phyloP scores from a whole-genome alignment of 2,113 vertebrate genomes.

The Leucosticte australis region DNA sequence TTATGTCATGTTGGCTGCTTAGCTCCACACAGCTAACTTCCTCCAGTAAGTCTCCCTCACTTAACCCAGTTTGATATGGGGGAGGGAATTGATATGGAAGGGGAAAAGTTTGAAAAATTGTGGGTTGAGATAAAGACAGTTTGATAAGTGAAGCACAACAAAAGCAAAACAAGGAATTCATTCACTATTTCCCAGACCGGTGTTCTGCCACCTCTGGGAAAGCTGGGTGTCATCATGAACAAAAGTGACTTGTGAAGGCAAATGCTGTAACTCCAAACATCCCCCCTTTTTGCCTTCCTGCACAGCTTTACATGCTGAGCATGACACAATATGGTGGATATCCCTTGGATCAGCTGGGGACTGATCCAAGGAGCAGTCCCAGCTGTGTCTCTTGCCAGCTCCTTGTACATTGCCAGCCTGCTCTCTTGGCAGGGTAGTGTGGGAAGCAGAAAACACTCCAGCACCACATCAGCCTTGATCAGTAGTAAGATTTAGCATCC shows the following conservation, averaged over 20 bases:
- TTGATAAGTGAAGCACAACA: not conserved
- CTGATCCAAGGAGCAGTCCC: not conserved
- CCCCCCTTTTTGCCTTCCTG: not conserved
- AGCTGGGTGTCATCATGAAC: rapidly evolving
- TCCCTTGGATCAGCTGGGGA: not conserved
- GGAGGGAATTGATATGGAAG: not conserved
- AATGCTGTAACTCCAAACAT: rapidly evolving
- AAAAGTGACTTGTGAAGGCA: not conserved
- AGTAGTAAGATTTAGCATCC: not conserved
- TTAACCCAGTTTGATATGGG: not conserved
- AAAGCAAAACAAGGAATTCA: not conserved
- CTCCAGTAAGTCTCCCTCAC: not conserved
- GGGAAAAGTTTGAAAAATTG: not conserved
- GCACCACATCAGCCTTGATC: not conserved
- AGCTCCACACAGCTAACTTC: not conserved
- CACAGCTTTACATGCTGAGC: not conserved
- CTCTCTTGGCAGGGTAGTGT: not conserved
- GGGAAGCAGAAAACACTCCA: not conserved
- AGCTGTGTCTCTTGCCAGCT: not conserved
- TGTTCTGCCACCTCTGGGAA: not conserved
- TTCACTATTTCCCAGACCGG: not conserved
- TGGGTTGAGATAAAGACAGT: not conserved
- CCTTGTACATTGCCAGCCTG: not conserved
- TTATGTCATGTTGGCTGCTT: not conserved
- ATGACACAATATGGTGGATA: not conserved